Evolutionary conservation across 2,888 invertebrate genomes (phyloP), one percentile per base, ranked within the genome.

Genomic region (Eupithecia dodoneata): DNA sequence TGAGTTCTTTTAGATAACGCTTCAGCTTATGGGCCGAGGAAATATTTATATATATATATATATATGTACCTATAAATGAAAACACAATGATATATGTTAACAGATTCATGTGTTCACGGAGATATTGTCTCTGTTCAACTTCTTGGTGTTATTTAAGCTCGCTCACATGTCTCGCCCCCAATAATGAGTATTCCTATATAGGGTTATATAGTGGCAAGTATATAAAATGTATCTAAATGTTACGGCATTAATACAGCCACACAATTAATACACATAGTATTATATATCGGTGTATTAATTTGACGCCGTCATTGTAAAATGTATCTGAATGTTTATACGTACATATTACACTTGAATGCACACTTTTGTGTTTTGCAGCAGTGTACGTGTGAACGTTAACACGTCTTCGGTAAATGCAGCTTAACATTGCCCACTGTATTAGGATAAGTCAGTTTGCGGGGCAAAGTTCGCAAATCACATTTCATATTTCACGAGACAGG

Each of bases 381-480:
- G 30, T 30, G 10, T 18, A 10, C 10, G 63, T 18, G 18, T 63
- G 63, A 18, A 59, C 7, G 55, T n/a, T n/a, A 52, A n/a, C n/a
- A 63, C 10, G 63, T 10, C 30, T 63, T 4, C 63, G 63, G 4
- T 63, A 59, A 59, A 30, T 30, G 63, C 18, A 63, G 63, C 30
- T 30, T 30, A 59, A 30, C 10, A 63, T 63, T 63, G 12, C 30
- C 18, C 63, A 59, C n/a, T 63, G 63, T 63, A 59, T 63, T 30
- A 30, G 12, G 4, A 67, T 74, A 76, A 76, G 66, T 66, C 7
- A 66, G 2, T 42, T 66, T 42, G 66, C 66, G 66, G 42, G 66
- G 66, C 66, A 66, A 15, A 66, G 66, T 66, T 12, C 63, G 63
- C 30, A 18, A 30, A 63, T 63, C 59, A 18, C 18, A 63, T 30